Percentiles rank a stretch among this genome's conserved stretches.
These are phyloP conservation scores for Chrysotoxum bicinctum DNA, from an alignment of 2,888 invertebrate species.

Conservation along the genomic window DNA sequence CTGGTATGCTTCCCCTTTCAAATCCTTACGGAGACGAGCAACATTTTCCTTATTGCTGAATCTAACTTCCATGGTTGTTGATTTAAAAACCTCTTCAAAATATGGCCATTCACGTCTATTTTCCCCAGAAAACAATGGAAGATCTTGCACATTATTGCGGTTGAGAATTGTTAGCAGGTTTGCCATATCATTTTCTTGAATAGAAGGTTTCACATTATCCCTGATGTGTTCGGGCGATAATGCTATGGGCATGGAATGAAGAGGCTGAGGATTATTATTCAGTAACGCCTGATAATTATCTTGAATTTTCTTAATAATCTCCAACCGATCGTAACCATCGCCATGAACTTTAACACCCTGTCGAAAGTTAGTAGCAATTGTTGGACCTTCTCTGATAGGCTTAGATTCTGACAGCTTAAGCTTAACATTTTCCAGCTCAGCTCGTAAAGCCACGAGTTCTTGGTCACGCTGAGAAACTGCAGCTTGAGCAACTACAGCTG, in stretches of 20 bases:
- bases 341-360: too few relatives aligned
- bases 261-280: background rate
- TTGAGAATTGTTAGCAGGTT: too few relatives aligned
- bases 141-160: too few relatives aligned
- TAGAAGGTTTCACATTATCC: background rate
- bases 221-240: background rate
- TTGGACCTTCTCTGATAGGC: too few relatives aligned
- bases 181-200: background rate
- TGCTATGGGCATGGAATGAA: background rate
- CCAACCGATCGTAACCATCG: too few relatives aligned
- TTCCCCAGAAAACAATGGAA: too few relatives aligned
- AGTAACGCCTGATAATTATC: background rate
- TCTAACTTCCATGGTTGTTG: background rate
- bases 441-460: too few relatives aligned
- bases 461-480: too few relatives aligned
- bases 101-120: too few relatives aligned
- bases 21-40: background rate
- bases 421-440: too few relatives aligned
- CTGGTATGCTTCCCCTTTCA: slow-evolving; percentile 22
- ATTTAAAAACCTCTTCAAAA: background rate
- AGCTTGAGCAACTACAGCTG: background rate
- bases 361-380: too few relatives aligned
- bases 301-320: slow-evolving; percentile 6
- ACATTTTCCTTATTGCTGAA: slow-evolving; percentile 11
- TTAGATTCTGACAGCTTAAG: too few relatives aligned